phyloP scores from a whole-genome alignment of 2,888 invertebrate genomes.

The Pollenia angustigena region DNA sequence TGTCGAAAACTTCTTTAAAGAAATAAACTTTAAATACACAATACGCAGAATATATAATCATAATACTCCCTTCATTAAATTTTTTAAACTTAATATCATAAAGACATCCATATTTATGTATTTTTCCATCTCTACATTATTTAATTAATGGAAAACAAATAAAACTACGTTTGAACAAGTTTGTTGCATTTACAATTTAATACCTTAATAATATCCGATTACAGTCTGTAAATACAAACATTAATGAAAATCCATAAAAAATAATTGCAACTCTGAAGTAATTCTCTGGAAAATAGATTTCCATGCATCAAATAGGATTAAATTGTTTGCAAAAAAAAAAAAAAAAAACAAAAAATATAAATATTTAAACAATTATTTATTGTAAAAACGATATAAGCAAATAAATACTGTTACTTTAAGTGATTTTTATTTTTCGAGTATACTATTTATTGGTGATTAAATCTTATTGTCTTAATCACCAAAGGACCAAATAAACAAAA shows the following conservation, averaged over 20 bases:
- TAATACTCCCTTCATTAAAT: not conserved
- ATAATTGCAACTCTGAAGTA: not conserved
- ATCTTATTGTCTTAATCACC: no score
- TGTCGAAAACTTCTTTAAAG: no score
- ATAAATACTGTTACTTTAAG: not conserved
- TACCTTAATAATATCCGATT: constrained; percentile 10
- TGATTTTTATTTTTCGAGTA: not conserved
- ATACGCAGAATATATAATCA: no score
- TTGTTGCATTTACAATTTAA: constrained; percentile 6
- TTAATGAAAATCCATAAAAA: constrained; percentile 1
- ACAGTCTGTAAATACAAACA: not conserved
- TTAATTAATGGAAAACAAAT: constrained; percentile 5
- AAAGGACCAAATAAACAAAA: no score
- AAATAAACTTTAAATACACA: no score
- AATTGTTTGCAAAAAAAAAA: not conserved
- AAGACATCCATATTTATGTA: no score
- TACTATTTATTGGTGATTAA: not conserved
- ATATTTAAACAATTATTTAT: not conserved
- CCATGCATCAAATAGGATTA: not conserved
- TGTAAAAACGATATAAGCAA: not conserved
- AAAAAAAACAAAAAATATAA: no score
- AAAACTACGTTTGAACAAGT: not conserved
- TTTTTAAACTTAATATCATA: no score
- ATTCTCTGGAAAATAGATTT: not conserved
- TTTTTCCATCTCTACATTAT: not conserved